Percentiles rank a stretch among this genome's conserved stretches.
Evolutionary conservation across 2,797 vertebrate genomes (phyloP).

Genomic region (Apodemus agrarius): DNA sequence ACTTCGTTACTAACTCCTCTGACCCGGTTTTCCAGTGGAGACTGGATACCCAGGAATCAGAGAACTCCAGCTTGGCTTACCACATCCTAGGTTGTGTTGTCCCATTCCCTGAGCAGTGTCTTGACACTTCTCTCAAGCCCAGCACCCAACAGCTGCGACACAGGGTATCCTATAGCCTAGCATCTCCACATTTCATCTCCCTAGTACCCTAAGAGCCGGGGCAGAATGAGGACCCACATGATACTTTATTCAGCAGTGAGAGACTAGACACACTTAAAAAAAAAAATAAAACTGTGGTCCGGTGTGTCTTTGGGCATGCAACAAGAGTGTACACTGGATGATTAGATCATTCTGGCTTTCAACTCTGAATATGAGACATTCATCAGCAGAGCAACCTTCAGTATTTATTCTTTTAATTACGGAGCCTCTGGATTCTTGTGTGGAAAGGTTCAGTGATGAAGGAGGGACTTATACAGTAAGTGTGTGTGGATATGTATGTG

Average conservation of each 20-base stretch:
- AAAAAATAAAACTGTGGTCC: neutral
- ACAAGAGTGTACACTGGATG: neutral
- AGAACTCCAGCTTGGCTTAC: neutral
- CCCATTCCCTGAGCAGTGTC: neutral
- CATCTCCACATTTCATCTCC: neutral
- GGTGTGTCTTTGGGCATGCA: neutral
- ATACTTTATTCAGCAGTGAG: neutral
- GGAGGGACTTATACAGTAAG: neutral
- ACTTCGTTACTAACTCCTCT: neutral
- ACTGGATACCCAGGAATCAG: neutral
- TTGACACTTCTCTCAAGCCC: neutral
- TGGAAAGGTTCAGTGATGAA: conserved; percentile 6
- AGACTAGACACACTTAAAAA: neutral
- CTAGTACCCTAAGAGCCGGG: too few species aligned
- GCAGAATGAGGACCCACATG: neutral
- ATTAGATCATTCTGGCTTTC: neutral
- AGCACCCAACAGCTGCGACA: neutral
- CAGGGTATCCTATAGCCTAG: neutral
- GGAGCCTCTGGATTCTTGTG: neutral
- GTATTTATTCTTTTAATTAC: neutral
- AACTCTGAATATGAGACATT: neutral
- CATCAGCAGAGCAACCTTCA: neutral
- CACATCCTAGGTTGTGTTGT: neutral
- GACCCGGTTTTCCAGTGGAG: neutral
- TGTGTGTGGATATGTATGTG: neutral